These are phyloP conservation scores for Campopleginae sp. DNA, from an alignment of 2,888 invertebrate species.

Conservation along the genomic window DNA sequence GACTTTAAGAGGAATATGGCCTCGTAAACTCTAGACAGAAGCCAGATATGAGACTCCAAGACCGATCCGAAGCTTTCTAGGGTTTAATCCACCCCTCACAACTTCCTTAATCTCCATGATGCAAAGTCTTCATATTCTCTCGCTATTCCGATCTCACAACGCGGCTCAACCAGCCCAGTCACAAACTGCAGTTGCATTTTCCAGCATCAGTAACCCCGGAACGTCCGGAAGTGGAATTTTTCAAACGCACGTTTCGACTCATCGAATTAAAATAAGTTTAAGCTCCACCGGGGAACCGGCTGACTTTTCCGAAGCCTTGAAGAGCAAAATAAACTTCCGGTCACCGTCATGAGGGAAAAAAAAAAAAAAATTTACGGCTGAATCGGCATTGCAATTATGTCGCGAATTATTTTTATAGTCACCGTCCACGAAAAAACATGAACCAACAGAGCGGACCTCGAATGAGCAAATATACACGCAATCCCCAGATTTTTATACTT, in stretches of 20 bases:
- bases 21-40: constrained; percentile 27
- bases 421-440: constrained; percentile 24
- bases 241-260: too few species aligned
- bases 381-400: constrained; percentile 52
- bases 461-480: constrained; percentile 13
- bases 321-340: not conserved
- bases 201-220: too few species aligned
- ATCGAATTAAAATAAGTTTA: not conserved
- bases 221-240: too few species aligned
- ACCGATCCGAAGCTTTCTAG: constrained; percentile 57
- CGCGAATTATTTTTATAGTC: constrained; percentile 54
- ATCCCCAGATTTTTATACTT: constrained; percentile 48
- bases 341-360: not conserved
- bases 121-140: constrained; percentile 10
- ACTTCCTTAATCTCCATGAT: constrained; percentile 54
- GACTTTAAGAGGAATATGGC: not conserved
- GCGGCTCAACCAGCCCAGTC: not conserved
- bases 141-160: not conserved
- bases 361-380: not conserved
- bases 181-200: not conserved
- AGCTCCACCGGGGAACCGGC: too few species aligned
- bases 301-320: too few species aligned
- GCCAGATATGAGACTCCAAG: constrained; percentile 42
- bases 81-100: constrained; percentile 66
- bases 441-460: not conserved